A percentile compares a stretch with the other conserved stretches of the same genome.
Evolutionary conservation across 1,140 invertebrate species (phyloP).

Genomic region (Penaeus vannamei): DNA sequence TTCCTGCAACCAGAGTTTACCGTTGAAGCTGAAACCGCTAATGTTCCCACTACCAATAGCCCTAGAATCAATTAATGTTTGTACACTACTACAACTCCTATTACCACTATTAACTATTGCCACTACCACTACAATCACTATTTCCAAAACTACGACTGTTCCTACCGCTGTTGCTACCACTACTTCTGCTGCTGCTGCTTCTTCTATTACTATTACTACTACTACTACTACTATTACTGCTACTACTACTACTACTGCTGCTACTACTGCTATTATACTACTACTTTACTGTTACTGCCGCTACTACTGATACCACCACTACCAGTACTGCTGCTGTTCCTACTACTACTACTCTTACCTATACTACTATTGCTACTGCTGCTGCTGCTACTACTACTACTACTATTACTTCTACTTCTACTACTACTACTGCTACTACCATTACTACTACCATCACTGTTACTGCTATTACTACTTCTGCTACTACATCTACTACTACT

Average conservation of each 20-base stretch:
- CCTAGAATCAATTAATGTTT: conserved; percentile 60
- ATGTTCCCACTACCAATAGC: conserved; percentile 51
- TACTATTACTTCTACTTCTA: conserved; percentile 33
- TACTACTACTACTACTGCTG: conserved; percentile 26
- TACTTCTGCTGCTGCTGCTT: conserved; percentile 4
- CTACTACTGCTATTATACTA: conserved; percentile 29
- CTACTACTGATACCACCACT: background rate
- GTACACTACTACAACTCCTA: conserved; percentile 5
- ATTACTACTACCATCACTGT: conserved; percentile 14
- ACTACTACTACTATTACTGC: conserved; percentile 9
- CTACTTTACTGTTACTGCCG: background rate
- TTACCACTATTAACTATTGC: conserved; percentile 17
- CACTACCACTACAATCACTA: conserved; percentile 40
- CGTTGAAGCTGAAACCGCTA: conserved; percentile 46
- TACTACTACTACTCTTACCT: conserved; percentile 27
- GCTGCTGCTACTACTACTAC: conserved; percentile 20
- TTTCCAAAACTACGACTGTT: conserved; percentile 17
- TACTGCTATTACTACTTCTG: conserved; percentile 29
- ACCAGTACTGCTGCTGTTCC: background rate
- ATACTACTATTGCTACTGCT: conserved; percentile 35
- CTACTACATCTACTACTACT: conserved; percentile 36
- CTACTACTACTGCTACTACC: conserved; percentile 26
- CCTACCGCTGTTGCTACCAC: conserved; percentile 31
- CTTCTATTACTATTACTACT: conserved; percentile 26
- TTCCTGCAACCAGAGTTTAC: conserved; percentile 62